Evolutionary conservation across 2,113 vertebrate species (phyloP).

Genomic region (Rhinopomastus cyanomelas): DNA sequence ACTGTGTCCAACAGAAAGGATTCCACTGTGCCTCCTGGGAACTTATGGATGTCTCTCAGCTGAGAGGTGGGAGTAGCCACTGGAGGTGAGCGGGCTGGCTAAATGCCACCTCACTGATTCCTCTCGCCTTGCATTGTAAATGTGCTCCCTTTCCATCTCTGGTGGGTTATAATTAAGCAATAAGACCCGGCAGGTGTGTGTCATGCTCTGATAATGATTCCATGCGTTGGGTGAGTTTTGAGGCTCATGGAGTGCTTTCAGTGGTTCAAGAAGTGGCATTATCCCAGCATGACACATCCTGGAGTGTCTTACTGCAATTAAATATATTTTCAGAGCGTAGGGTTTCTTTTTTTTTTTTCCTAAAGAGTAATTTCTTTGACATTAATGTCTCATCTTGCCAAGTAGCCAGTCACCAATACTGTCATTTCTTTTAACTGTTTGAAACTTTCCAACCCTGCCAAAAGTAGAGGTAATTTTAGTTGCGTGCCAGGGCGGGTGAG

Average conservation of each 20-base stretch:
- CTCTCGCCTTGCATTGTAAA: constrained; percentile 76
- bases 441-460: constrained; percentile 64
- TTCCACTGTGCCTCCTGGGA: constrained; percentile 5
- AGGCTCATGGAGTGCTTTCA: constrained; percentile 83
- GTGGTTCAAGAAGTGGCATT: constrained; percentile 86
- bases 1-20: neutral
- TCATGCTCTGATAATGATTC: constrained; percentile 86
- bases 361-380: constrained; percentile 80
- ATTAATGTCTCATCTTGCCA: constrained; percentile 78
- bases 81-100: constrained; percentile 66
- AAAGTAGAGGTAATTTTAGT: constrained; percentile 36
- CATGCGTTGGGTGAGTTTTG: constrained; percentile 84
- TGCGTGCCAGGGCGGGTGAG: neutral
- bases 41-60: constrained; percentile 29
- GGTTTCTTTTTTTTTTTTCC: constrained; percentile 47
- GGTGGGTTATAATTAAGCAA: constrained; percentile 87
- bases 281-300: constrained; percentile 85
- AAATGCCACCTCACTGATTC: constrained; percentile 76
- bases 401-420: constrained; percentile 74
- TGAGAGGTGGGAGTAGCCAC: constrained; percentile 46
- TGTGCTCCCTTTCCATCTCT: constrained; percentile 80
- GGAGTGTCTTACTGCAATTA: constrained; percentile 84
- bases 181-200: constrained; percentile 86
- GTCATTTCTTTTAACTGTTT: constrained; percentile 67
- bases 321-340: constrained; percentile 76